A percentile compares a stretch with the other conserved stretches of the same genome.
Conservation (phyloP, 2,888 invertebrate genomes). For the Eilema sororculum region DNA sequence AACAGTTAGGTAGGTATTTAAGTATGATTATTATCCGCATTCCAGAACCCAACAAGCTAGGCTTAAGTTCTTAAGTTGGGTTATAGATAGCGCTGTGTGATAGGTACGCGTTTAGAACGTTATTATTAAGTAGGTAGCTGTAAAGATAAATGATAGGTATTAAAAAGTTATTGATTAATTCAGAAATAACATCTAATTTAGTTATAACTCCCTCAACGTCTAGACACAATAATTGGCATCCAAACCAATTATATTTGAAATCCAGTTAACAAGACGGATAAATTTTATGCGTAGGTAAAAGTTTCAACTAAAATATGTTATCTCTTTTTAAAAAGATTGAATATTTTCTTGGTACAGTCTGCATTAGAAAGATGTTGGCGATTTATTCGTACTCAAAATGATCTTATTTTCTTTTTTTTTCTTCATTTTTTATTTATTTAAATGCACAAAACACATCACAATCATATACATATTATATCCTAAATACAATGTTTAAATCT, state of each 20-base stretch:
- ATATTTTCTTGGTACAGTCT: no score
- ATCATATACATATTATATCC: no score
- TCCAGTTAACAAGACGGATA: neutral
- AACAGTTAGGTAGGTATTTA: no score
- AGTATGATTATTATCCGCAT: no score
- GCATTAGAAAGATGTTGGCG: no score
- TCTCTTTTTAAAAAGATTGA: no score
- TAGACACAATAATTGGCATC: slow-evolving; percentile 1
- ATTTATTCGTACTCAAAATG: no score
- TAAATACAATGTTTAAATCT: no score
- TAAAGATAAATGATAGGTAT: neutral
- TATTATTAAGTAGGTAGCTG: neutral
- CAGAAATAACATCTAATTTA: neutral
- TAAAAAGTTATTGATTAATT: neutral
- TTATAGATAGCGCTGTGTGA: neutral
- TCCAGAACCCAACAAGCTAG: neutral
- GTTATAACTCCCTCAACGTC: neutral
- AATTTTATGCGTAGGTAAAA: neutral
- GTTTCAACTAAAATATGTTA: neutral
- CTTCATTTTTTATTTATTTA: no score
- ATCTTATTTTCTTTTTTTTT: no score
- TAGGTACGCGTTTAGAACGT: neutral
- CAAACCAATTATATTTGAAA: neutral
- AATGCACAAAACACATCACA: no score
- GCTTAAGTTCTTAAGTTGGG: neutral